phyloP scores from a whole-genome alignment of 2,113 vertebrate genomes.

The Cynocephalus volans region DNA sequence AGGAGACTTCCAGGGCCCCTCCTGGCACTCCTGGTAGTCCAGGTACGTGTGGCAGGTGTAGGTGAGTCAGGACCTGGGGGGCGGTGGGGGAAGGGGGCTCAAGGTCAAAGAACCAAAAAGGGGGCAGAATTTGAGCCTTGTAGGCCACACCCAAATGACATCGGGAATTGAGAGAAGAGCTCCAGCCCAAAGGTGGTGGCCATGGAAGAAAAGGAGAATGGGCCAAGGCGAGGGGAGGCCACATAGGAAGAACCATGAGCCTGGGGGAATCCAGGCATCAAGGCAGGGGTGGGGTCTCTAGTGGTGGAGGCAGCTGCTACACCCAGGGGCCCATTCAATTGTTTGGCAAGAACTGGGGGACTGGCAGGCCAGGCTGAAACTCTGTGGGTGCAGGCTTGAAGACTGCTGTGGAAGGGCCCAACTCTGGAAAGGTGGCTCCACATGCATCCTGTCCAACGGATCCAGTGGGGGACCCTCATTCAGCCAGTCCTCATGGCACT shows the following conservation, averaged over 20 bases:
- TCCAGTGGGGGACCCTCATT: not conserved
- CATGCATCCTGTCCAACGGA: too few relatives aligned
- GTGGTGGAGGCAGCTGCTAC: not conserved
- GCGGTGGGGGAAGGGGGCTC: not conserved
- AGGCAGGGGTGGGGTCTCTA: too few relatives aligned
- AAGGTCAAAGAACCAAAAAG: not conserved
- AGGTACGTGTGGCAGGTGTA: not conserved
- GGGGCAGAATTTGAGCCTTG: not conserved
- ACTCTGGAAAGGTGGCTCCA: not conserved
- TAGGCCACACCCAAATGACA: not conserved
- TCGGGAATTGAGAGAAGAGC: not conserved
- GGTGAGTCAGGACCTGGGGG: too few relatives aligned
- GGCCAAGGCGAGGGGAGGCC: not conserved
- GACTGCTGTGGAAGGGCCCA: not conserved
- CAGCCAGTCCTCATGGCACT: rapidly evolving
- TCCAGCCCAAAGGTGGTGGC: not conserved
- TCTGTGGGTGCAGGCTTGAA: not conserved
- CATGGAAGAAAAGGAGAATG: not conserved
- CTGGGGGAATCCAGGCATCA: not conserved
- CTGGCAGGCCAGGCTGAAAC: not conserved
- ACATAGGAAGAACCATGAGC: not conserved
- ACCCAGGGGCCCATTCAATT: not conserved
- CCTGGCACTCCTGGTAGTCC: not conserved
- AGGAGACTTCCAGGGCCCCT: not conserved
- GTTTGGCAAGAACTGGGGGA: not conserved